These are phyloP conservation scores for Myiagra hebetior DNA, from an alignment of 2,113 vertebrate genomes.

Conservation along the genomic window DNA sequence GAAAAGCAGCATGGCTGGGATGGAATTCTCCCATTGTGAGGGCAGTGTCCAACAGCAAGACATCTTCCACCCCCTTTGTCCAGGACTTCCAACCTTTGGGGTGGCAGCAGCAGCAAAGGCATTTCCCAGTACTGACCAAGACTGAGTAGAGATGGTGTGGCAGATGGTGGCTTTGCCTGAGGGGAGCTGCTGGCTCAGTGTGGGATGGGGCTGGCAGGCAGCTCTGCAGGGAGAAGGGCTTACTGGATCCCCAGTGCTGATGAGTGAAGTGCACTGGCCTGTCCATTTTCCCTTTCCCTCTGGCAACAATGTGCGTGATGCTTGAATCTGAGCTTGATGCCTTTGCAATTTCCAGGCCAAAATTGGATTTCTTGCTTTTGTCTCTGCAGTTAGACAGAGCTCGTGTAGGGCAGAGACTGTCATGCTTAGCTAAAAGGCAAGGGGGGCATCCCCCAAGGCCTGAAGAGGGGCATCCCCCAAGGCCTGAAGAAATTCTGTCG, in stretches of 20 bases:
- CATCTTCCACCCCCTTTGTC: neutral
- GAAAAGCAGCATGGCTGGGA: neutral
- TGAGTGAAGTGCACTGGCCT: neutral
- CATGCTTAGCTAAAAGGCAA: neutral
- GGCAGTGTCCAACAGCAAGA: neutral
- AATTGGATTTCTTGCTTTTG: neutral
- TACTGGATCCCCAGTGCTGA: neutral
- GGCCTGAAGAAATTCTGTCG: neutral
- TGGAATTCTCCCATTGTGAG: neutral
- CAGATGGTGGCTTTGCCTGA: neutral
- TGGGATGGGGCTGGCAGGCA: neutral
- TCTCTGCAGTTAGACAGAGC: neutral
- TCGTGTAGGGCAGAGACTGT: neutral
- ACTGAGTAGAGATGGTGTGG: conserved; percentile 23
- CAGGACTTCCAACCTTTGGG: conserved; percentile 12
- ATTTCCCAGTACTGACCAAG: conserved; percentile 36
- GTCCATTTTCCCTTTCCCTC: neutral
- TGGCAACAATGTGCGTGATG: neutral
- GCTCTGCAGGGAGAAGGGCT: neutral
- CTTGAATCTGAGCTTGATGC: neutral
- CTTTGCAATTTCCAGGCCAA: neutral
- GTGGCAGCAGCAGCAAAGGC: conserved; percentile 56
- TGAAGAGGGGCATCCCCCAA: neutral
- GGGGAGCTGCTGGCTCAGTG: neutral
- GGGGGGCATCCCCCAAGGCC: neutral